Evolutionary conservation across 1,140 invertebrate genomes (phyloP).

Genomic region (Zeugodacus cucurbitae): DNA sequence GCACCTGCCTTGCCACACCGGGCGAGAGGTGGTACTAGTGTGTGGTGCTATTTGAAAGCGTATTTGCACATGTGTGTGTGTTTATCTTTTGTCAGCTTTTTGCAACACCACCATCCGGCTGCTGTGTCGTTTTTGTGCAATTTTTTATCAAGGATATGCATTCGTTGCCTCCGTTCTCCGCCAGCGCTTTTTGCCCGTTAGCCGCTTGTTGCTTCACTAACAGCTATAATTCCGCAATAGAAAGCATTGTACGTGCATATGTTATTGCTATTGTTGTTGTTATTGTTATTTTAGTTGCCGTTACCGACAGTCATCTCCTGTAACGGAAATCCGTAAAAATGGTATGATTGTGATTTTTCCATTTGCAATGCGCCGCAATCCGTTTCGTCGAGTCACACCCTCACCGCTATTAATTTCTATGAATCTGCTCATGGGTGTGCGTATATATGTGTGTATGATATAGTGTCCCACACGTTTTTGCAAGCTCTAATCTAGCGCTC

Average conservation of each 20-base stretch:
- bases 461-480: too few species aligned
- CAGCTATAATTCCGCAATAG: background rate
- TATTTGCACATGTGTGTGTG: background rate
- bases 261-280: background rate
- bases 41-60: background rate
- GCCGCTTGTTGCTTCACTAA: background rate
- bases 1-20: background rate
- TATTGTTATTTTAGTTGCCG: background rate
- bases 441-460: background rate
- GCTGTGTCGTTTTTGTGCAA: background rate
- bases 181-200: background rate
- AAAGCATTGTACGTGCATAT: background rate
- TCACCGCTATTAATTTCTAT: background rate
- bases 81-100: background rate
- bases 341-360: conserved; percentile 15
- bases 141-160: background rate
- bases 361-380: background rate
- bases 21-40: too few species aligned
- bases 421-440: background rate
- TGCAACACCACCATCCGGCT: background rate
- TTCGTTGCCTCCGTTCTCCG: background rate
- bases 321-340: conserved; percentile 35
- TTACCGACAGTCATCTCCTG: background rate
- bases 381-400: background rate
- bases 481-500: background rate